Base-by-base conservation (phyloP, 2,113 vertebrate species). In the Bufo gargarizans region DNA sequence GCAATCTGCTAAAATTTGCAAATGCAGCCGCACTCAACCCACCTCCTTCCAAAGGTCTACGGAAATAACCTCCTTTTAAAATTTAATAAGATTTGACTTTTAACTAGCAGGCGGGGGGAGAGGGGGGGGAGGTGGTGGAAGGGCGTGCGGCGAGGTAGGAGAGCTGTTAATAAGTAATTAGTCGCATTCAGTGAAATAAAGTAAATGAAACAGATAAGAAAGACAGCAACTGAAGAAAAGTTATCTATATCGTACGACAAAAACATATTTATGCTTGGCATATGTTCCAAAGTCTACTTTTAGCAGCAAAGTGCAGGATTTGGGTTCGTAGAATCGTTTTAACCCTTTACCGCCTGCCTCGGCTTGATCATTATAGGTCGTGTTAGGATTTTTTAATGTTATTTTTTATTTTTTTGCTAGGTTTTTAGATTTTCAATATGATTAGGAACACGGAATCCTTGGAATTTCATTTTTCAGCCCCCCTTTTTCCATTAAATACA, bases 61-160 rank as follows among this genome's bases (percentile, higher is more conserved):
- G 80, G 86, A 88, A 88, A 88, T 88, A 88, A 88, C 86, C 86
- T 88, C 79, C 79, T 83, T 88, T 88, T 88, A 88, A 88, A 88
- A 88, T 88, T 88, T 88, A 88, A 88, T 88, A 88, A 88, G 86
- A 88, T 88, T 88, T 88, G 86, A 88, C 86, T 88, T 88, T 88
- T 88, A 88, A 88, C 86, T 88, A 69, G 4, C 79, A 88, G 78
- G 86, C 78, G 9, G 67, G 53, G 58, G 11, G 55, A 33, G 45
- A 43, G 84, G 55, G 81, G 61, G 5, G 78, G 56, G 20, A 43
- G 47, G 63, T 14, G 77, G 55, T 1, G 81, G 61, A 22, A 65
- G 80, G 80, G 86, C 43, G 77, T n/a, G 86, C 79, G 55, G 87
- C 72, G 69, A 14, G 71, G 81, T 76, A 76, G 87, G 74, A 77